These are phyloP conservation scores for Pseudanteris insignis DNA, from an alignment of 2,888 invertebrate species.

Conservation along the genomic window DNA sequence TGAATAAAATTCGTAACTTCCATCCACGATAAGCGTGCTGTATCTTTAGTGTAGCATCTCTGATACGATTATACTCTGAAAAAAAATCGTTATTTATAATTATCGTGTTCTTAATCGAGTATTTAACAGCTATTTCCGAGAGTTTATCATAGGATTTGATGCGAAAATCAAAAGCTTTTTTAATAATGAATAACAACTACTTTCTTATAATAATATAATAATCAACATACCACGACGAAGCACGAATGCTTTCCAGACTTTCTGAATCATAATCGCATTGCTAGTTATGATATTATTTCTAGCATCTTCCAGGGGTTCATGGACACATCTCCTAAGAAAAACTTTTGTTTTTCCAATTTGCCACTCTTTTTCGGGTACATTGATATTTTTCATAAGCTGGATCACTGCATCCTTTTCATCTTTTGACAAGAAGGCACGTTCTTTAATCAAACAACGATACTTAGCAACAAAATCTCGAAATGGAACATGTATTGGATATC, in stretches of 20 bases:
- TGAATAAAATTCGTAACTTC: constrained; percentile 83
- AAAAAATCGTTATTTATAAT: constrained; percentile 22
- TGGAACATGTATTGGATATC: constrained; percentile 86
- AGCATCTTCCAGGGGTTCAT: constrained; percentile 84
- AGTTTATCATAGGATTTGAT: constrained; percentile 3
- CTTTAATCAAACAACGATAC: constrained; percentile 76
- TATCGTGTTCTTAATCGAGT: no score
- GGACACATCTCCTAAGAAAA: constrained; percentile 82
- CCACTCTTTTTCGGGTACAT: constrained; percentile 81
- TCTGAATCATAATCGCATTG: constrained; percentile 81
- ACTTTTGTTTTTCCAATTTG: constrained; percentile 89
- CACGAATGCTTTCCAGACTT: constrained; percentile 75
- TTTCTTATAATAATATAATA: no score
- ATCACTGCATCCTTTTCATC: constrained; percentile 67
- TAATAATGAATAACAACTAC: no score
- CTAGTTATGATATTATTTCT: constrained; percentile 75
- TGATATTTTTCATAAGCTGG: constrained; percentile 72
- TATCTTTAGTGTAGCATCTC: constrained; percentile 76
- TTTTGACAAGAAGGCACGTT: constrained; percentile 51
- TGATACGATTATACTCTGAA: constrained; percentile 73
- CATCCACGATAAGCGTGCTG: constrained; percentile 88
- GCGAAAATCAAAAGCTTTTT: background rate
- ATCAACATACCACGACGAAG: constrained; percentile 71
- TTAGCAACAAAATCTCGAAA: constrained; percentile 79
- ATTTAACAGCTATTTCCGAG: no score